Percentiles rank a stretch among this genome's conserved stretches.
phyloP scores from a whole-genome alignment of 2,113 vertebrate species.

The Oreocharis arfaki region DNA sequence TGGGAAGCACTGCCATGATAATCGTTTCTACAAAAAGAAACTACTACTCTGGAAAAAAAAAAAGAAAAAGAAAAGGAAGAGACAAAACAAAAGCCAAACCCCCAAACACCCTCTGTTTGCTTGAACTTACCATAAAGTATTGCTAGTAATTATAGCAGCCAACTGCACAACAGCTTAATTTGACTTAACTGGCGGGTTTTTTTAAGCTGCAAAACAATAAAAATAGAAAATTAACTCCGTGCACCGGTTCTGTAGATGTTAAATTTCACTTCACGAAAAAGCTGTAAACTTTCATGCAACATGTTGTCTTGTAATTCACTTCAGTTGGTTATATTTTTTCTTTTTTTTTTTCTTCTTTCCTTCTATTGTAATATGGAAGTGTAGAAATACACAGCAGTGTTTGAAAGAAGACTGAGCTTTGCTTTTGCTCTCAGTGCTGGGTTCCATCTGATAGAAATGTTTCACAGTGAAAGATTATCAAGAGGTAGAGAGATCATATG shows the following conservation, averaged over 20 bases:
- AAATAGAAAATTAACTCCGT: conserved; percentile 40
- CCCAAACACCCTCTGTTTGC: conserved; percentile 45
- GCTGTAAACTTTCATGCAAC: conserved; percentile 30
- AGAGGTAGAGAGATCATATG: neutral
- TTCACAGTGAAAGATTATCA: neutral
- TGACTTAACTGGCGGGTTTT: conserved; percentile 72
- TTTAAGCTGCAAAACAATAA: conserved; percentile 63
- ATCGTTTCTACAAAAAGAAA: conserved; percentile 76
- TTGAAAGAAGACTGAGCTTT: neutral
- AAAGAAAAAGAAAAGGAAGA: neutral
- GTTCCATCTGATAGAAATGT: neutral
- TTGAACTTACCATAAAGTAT: conserved; percentile 72
- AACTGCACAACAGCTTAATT: conserved; percentile 69
- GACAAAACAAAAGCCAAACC: neutral
- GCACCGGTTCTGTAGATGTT: conserved; percentile 45
- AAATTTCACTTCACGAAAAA: conserved; percentile 59
- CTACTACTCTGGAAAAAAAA: conserved; percentile 66
- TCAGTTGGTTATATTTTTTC: neutral
- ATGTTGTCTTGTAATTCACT: neutral
- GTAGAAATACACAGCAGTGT: neutral
- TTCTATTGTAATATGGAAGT: neutral
- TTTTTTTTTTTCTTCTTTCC: neutral
- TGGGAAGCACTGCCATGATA: conserved; percentile 63
- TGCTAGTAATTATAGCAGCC: conserved; percentile 74
- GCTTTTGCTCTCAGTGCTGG: neutral